A percentile compares a stretch with the other conserved stretches of the same genome.
Evolutionary conservation across 2,113 vertebrate species (phyloP).

Genomic region (Chamaetylas fuelleborni): DNA sequence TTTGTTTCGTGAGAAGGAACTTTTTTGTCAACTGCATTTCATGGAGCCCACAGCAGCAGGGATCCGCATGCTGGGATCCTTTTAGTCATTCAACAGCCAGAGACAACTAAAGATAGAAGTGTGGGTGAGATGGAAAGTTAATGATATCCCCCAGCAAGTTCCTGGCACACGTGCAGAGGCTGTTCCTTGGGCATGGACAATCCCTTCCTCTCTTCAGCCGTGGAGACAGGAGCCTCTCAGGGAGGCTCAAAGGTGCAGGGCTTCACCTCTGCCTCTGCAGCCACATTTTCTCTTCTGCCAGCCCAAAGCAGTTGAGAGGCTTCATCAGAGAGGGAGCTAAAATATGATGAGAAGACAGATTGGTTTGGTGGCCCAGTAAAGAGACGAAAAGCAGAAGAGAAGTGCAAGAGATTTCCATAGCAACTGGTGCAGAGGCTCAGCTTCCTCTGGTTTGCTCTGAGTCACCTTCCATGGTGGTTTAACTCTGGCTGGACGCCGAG

Average conservation of each 20-base stretch:
- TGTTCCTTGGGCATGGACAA: not conserved
- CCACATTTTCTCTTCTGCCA: not conserved
- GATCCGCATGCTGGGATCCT: not conserved
- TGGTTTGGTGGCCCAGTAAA: not conserved
- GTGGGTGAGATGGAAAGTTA: not conserved
- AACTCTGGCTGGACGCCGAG: not conserved
- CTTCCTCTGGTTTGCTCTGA: not conserved
- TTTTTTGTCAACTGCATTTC: not conserved
- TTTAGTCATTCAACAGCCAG: not conserved
- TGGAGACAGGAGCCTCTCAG: not conserved
- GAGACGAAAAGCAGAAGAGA: not conserved
- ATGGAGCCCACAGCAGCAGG: not conserved
- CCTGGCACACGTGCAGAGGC: not conserved
- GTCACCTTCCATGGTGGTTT: not conserved
- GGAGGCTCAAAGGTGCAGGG: not conserved
- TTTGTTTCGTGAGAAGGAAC: not conserved
- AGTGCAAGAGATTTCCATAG: slow-evolving; percentile 37
- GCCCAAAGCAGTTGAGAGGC: not conserved
- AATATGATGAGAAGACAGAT: not conserved
- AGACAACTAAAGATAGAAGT: not conserved
- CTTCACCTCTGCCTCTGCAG: not conserved
- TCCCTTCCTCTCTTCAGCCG: not conserved
- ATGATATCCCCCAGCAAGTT: not conserved
- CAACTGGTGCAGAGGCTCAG: slow-evolving; percentile 9
- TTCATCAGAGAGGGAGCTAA: not conserved